These are phyloP conservation scores for Siniperca knerii DNA, from an alignment of 2,113 vertebrate genomes.

Conservation along the genomic window DNA sequence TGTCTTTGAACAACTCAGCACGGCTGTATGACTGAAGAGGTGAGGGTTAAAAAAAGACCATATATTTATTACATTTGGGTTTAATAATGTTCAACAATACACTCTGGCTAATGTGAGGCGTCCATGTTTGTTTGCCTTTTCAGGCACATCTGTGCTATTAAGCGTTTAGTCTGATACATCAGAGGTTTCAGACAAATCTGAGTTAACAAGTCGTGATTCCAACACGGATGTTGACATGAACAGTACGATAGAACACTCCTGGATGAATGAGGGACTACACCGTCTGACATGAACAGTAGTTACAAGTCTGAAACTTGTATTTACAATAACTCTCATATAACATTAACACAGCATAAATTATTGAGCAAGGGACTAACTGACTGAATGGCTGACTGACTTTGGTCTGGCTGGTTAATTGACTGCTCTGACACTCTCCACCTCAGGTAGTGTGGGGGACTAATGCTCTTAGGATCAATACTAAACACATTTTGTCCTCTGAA, in stretches of 20 bases:
- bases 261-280: too few relatives aligned
- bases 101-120: neutral
- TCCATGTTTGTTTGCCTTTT: neutral
- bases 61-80: too few relatives aligned
- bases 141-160: neutral
- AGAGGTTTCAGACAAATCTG: too few relatives aligned
- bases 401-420: constrained; percentile 26
- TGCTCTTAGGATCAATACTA: constrained; percentile 58
- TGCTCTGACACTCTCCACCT: constrained; percentile 2
- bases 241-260: too few relatives aligned
- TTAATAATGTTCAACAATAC: neutral
- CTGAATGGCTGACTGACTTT: constrained; percentile 14
- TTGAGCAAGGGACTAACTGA: neutral
- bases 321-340: neutral
- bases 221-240: too few relatives aligned
- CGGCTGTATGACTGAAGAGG: too few relatives aligned
- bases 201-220: too few relatives aligned
- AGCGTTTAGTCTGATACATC: neutral
- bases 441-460: neutral
- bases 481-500: constrained; percentile 42
- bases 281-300: too few relatives aligned
- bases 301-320: too few relatives aligned
- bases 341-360: neutral
- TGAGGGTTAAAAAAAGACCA: neutral
- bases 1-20: too few relatives aligned